Conservation (phyloP, 2,888 invertebrate genomes). For the Phyllotreta striolata region DNA sequence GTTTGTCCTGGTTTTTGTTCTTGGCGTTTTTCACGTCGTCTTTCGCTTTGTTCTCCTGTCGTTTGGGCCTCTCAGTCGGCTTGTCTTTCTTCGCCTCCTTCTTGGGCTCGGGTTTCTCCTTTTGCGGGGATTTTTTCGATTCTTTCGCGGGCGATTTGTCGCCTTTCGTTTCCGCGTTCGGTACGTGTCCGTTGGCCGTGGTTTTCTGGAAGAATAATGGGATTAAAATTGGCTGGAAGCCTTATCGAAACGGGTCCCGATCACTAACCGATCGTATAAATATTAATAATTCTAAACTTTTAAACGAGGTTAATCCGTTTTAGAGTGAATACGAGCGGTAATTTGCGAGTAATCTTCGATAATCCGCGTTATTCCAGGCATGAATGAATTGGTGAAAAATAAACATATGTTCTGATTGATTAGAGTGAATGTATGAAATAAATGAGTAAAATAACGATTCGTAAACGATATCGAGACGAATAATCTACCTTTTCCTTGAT, state of each 20-base stretch:
- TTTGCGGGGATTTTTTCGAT: slow-evolving; percentile 60
- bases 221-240: slow-evolving; percentile 3
- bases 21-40: slow-evolving; percentile 57
- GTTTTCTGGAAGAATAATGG: slow-evolving; percentile 63
- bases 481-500: slow-evolving; percentile 72
- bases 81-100: slow-evolving; percentile 63
- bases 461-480: neutral
- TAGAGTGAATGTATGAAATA: slow-evolving; percentile 10
- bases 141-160: slow-evolving; percentile 68
- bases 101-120: slow-evolving; percentile 62
- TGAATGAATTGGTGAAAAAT: neutral
- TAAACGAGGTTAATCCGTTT: neutral
- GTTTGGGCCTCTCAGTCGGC: slow-evolving; percentile 64
- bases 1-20: slow-evolving; percentile 68
- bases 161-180: slow-evolving; percentile 64
- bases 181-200: slow-evolving; percentile 69
- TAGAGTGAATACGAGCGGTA: neutral
- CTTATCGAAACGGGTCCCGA: neutral
- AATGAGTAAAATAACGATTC: neutral
- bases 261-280: neutral
- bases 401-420: slow-evolving; percentile 30
- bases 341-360: neutral
- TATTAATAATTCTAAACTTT: neutral
- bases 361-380: neutral
- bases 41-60: slow-evolving; percentile 36